phyloP scores from a whole-genome alignment of 2,888 invertebrate genomes.

The Parnassius orleans region DNA sequence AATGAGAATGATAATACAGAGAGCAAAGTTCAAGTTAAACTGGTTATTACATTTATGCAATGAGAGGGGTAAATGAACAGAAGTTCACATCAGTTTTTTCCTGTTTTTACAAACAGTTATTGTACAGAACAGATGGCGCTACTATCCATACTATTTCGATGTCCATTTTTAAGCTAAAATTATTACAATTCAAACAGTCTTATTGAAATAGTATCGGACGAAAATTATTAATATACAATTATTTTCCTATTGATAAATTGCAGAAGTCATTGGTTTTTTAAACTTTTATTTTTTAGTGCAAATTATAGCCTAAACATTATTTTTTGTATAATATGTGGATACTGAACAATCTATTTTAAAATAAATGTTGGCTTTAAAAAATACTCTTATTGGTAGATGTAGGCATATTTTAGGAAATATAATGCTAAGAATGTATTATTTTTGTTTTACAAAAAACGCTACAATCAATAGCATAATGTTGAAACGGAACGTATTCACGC shows the following conservation, averaged over 20 bases:
- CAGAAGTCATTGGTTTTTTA: too few relatives aligned
- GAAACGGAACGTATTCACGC: constrained; percentile 57
- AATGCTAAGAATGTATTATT: constrained; percentile 8
- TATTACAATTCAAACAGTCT: background rate
- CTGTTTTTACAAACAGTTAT: constrained; percentile 33
- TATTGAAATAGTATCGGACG: too few relatives aligned
- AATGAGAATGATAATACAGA: constrained; percentile 30
- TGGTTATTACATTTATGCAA: constrained; percentile 57
- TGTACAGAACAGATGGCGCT: constrained; percentile 19
- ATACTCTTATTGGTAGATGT: too few relatives aligned
- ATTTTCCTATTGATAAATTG: too few relatives aligned
- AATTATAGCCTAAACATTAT: too few relatives aligned
- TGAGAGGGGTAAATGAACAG: constrained; percentile 64
- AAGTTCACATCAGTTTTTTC: constrained; percentile 47
- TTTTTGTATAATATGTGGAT: too few relatives aligned
- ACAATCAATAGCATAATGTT: constrained; percentile 39
- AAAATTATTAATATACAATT: too few relatives aligned
- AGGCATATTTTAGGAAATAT: too few relatives aligned
- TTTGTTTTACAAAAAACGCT: constrained; percentile 26
- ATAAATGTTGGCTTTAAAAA: too few relatives aligned
- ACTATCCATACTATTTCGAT: background rate
- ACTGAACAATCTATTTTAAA: too few relatives aligned
- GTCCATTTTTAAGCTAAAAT: background rate
- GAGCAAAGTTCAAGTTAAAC: constrained; percentile 37
- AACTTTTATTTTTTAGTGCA: too few relatives aligned